Base-by-base conservation (phyloP, 2,888 invertebrate genomes). In the Micropterix aruncella region DNA sequence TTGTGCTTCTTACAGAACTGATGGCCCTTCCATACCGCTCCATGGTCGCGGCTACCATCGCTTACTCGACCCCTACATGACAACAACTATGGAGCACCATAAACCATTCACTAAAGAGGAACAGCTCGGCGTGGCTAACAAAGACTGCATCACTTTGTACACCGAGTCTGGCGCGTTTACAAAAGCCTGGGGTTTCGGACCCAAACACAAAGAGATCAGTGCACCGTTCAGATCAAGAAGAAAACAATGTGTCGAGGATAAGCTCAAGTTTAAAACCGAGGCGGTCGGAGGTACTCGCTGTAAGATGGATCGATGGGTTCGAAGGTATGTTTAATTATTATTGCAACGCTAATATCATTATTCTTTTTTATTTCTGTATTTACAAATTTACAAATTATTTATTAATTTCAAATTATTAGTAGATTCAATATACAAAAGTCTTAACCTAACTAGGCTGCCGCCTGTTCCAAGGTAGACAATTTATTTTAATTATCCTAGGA, bases 101-200 rank as follows among this genome's bases (percentile, higher is more conserved):
- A 61, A 57, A 37, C 65, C 63, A 0, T 69, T 65, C 43, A 57
- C 64, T 2, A 42, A 54, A 2, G 63, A 63, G 14, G 68, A 69
- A 14, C 66, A 65, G 48, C 63, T 63, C 44, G 64, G 63, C 0
- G 62, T 69, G 18, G 66, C 60, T 1, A 63, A 64, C 2, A 69
- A 68, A 45, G 70, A 70, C 43, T 69, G 68, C 2, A 66, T 70
- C 27, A 70, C 69, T 2, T 61, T 60, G 39, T 70, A 68, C 46
- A 60, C 69, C 0, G 68, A 66, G 50, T n/a, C n/a, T n/a, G n/a
- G n/a, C n/a, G n/a, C n/a, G n/a, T 42, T 43, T 42, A 12, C n/a
- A 16, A 18, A 69, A 69, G 65, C 62, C 2, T 57, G 57, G 47
- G 70, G 70, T 0, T 69, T 68, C 43, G 69, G 69, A 7, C 69